Percentiles rank a stretch among this genome's conserved stretches.
phyloP scores from a whole-genome alignment of 1,140 invertebrate genomes.

The Onthophagus taurus region DNA sequence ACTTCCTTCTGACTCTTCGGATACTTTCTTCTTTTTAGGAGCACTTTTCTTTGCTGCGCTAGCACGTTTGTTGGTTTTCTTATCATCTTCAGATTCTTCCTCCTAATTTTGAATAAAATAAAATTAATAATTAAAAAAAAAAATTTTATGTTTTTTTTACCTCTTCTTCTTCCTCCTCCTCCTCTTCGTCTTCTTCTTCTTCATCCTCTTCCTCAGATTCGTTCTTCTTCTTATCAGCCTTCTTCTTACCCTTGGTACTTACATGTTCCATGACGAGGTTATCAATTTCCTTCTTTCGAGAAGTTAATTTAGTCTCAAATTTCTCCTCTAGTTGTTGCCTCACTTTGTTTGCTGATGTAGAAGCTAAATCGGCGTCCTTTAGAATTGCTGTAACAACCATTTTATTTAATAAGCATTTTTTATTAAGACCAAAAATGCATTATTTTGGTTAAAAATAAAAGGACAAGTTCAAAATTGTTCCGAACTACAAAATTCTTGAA shows the following conservation, averaged over 20 bases:
- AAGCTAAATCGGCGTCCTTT: slow-evolving; percentile 74
- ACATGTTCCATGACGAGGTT: slow-evolving; percentile 70
- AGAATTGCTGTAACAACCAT: slow-evolving; percentile 63
- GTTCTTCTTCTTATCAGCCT: slow-evolving; percentile 43
- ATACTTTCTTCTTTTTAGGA: slow-evolving; percentile 47
- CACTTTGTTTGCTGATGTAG: slow-evolving; percentile 81
- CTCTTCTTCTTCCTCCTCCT: slow-evolving; percentile 46
- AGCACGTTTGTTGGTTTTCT: slow-evolving; percentile 51
- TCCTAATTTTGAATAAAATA: slow-evolving; percentile 31
- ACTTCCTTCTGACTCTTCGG: slow-evolving; percentile 51
- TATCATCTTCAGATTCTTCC: slow-evolving; percentile 46
- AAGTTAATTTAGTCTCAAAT: slow-evolving; percentile 62
- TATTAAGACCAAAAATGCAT: no score
- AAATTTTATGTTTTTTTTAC: slow-evolving; percentile 12
- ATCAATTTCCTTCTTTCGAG: slow-evolving; percentile 75
- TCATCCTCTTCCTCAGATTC: slow-evolving; percentile 50
- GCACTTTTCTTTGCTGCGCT: slow-evolving; percentile 44
- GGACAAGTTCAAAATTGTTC: no score
- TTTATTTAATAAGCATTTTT: no score
- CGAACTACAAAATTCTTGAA: no score
- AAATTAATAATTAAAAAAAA: background rate
- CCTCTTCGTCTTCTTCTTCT: slow-evolving; percentile 51
- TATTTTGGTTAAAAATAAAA: no score
- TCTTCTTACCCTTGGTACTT: slow-evolving; percentile 48
- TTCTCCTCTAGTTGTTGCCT: slow-evolving; percentile 76